phyloP scores from a whole-genome alignment of 2,888 invertebrate species.

The Clivina fossor region DNA sequence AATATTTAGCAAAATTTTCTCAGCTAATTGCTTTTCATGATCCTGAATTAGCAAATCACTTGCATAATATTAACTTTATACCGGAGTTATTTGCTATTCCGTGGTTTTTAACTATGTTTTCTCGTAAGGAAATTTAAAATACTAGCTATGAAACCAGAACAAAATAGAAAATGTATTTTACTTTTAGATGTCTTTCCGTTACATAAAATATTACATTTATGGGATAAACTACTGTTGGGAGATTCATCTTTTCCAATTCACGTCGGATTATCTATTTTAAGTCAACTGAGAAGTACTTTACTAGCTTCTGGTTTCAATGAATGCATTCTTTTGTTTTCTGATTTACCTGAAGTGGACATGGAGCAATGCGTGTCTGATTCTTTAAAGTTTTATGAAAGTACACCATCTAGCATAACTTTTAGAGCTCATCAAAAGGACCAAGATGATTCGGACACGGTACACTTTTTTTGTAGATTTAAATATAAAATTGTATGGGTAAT shows the following conservation, averaged over 20 bases:
- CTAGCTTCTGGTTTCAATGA: slow-evolving; percentile 95
- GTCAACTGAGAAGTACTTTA: slow-evolving; percentile 81
- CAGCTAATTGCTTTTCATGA: slow-evolving; percentile 96
- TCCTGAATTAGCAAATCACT: slow-evolving; percentile 85
- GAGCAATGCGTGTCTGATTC: slow-evolving; percentile 90
- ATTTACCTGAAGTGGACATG: slow-evolving; percentile 95
- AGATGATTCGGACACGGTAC: slow-evolving; percentile 41
- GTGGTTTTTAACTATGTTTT: slow-evolving; percentile 99
- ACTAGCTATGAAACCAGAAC: background rate
- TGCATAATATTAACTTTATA: slow-evolving; percentile 89
- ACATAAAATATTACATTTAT: slow-evolving; percentile 95
- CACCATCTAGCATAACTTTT: slow-evolving; percentile 86
- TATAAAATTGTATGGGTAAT: slow-evolving; percentile 37
- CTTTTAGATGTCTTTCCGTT: slow-evolving; percentile 93
- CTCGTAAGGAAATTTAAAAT: slow-evolving; percentile 68
- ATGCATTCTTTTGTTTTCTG: slow-evolving; percentile 97
- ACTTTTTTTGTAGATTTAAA: slow-evolving; percentile 16
- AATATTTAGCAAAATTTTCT: slow-evolving; percentile 95
- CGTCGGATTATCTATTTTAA: slow-evolving; percentile 90
- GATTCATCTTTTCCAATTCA: slow-evolving; percentile 92
- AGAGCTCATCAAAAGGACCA: slow-evolving; percentile 68
- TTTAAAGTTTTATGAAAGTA: slow-evolving; percentile 78
- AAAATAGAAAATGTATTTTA: too few relatives aligned
- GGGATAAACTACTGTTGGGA: slow-evolving; percentile 94
- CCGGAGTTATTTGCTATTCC: slow-evolving; percentile 98